Base-by-base conservation (phyloP, 2,113 vertebrate genomes). In the Sylvia atricapilla region DNA sequence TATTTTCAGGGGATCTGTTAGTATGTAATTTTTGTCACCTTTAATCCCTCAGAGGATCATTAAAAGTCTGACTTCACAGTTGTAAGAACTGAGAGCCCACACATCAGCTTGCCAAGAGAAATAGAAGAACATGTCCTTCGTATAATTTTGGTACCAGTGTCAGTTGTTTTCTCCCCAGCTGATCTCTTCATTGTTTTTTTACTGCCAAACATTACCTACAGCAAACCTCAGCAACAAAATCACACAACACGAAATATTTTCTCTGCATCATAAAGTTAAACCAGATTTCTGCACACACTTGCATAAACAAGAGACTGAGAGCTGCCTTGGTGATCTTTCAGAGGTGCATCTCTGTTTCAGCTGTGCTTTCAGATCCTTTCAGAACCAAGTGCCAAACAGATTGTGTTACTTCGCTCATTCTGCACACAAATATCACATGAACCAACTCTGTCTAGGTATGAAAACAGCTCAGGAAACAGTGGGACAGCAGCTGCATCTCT, bases 61-160 rank as follows among this genome's bases (percentile, higher is more conserved):
- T 87, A 95, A 70, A 69, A 91, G 56, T 77, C 84, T 93, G 64
- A 85, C 69, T 92, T 92, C 74, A 67, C 46, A 89, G 84, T 15
- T 95, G 3, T 72, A 78, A 76, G 80, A 84, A 92, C 72, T 49
- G 59, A 64, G 83, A 93, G 56, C 83, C 39, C 52, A 86, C 72
- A 88, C 55, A 67, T 15, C n/a, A 89, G 28, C 31, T 43, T 94
- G 86, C 60, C 64, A 96, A 90, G 64, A 67, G 27, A 90, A 93
- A 90, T 0, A 31, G 28, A 81, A 83, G 67, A 90, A n/a, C 3
- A 33, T 11, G 47, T 23, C 85, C 85, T 78, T 72, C 52, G 5
- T 41, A 15, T 13, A 56, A 74, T 75, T 91, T 60, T 60, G 73
- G 62, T 90, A 53, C 31, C 46, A 53, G 10, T 41, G 44, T 22